Percentiles rank a stretch among this genome's conserved stretches.
phyloP scores from a whole-genome alignment of 2,797 vertebrate genomes.

The Gambusia yucatana region DNA sequence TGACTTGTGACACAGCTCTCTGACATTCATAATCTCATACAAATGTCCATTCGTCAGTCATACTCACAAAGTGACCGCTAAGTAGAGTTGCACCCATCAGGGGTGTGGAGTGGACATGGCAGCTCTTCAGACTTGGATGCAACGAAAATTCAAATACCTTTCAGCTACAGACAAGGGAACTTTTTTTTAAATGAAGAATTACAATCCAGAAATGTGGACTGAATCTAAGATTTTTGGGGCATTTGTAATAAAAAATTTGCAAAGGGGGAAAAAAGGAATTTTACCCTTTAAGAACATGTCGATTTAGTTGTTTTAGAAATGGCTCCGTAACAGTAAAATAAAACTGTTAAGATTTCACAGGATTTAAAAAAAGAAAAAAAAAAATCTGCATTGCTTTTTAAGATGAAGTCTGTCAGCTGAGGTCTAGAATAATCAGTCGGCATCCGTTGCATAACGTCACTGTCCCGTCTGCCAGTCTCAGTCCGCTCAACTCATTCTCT shows the following conservation, averaged over 20 bases:
- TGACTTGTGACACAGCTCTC: constrained; percentile 44
- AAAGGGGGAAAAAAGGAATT: not conserved
- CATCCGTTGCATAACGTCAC: constrained; percentile 20
- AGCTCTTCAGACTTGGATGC: constrained; percentile 48
- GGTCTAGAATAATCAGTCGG: constrained; percentile 51
- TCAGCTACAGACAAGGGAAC: constrained; percentile 22
- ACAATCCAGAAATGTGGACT: not conserved
- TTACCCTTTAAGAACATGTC: not conserved
- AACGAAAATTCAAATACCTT: constrained; percentile 58
- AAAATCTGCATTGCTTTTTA: not conserved
- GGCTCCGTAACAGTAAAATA: not conserved
- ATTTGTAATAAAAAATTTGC: not conserved
- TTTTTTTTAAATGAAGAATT: constrained; percentile 12
- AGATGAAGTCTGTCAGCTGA: constrained; percentile 47
- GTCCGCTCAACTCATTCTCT: constrained; percentile 75
- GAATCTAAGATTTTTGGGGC: not conserved
- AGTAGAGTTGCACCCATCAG: constrained; percentile 65
- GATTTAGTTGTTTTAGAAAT: not conserved
- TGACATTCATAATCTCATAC: constrained; percentile 65
- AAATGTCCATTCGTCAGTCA: constrained; percentile 70
- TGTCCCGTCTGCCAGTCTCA: constrained; percentile 61
- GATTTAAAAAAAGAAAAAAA: not conserved
- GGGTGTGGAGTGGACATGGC: constrained; percentile 62
- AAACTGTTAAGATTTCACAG: not conserved
- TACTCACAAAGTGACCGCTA: constrained; percentile 61